These are phyloP conservation scores for Pogonomyrmex californicus DNA, from an alignment of 1,140 invertebrate genomes.

Conservation along the genomic window DNA sequence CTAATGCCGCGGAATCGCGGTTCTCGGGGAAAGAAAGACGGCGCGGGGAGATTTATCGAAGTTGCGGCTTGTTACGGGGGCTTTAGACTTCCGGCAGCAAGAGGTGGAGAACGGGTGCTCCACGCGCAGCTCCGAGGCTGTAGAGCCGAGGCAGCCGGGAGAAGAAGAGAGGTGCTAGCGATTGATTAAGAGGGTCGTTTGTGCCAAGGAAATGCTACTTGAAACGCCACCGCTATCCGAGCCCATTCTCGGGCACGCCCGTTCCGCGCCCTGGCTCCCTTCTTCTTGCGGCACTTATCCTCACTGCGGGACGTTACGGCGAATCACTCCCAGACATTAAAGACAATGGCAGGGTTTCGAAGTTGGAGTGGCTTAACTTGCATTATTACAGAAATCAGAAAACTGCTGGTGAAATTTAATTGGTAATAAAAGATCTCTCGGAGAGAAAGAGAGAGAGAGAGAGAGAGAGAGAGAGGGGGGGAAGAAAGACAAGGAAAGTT, in stretches of 20 bases:
- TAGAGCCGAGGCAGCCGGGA: constrained; percentile 45
- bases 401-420: constrained; percentile 14
- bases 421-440: not conserved
- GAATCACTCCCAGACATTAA: constrained; percentile 59
- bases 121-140: constrained; percentile 41
- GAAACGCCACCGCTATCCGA: constrained; percentile 75
- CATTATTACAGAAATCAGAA: constrained; percentile 28
- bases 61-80: constrained; percentile 76
- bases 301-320: constrained; percentile 43
- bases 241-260: constrained; percentile 70
- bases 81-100: constrained; percentile 73
- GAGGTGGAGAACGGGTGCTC: constrained; percentile 66
- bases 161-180: constrained; percentile 82
- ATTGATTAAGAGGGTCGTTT: constrained; percentile 86
- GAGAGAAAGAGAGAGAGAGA: not conserved
- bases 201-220: constrained; percentile 82
- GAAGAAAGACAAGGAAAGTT: not conserved
- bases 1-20: constrained; percentile 57
- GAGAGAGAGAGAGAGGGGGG: not conserved
- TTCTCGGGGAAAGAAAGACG: constrained; percentile 60
- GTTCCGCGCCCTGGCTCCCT: constrained; percentile 58
- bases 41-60: constrained; percentile 78
- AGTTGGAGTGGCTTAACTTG: constrained; percentile 28
- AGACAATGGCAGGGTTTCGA: constrained; percentile 37
- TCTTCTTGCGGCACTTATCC: constrained; percentile 58